Evolutionary conservation across 1,140 invertebrate species (phyloP), one percentile per base, ranked within the genome.

Genomic region (Aethina tumida): DNA sequence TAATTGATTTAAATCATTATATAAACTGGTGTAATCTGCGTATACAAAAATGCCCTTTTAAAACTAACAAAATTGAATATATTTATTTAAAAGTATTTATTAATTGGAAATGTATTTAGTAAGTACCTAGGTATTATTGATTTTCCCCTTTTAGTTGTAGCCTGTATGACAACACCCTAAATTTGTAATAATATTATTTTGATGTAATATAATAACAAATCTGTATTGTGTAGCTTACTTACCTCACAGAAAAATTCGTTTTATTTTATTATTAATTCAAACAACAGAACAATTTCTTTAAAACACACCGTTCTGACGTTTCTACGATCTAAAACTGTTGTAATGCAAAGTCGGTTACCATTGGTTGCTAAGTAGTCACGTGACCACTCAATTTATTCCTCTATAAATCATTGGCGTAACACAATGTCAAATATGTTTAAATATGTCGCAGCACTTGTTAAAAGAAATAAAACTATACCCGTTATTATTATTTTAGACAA

Each of bases 261-360:
- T 10, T 26, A 26, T 26, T 26, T 26, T 10, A 10, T 26, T 10
- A 26, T 10, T 10, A 26, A 4, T 10, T 10, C 24, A 26, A 26
- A 26, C 13, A 29, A 39, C 37, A 39, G 27, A 39, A 39, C 37
- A 39, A 26, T 5, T 26, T 4, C 24, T 26, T 10, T 26, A 10
- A 28, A 16, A 39, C 28, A 32, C 37, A 20, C 9, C 24, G 29
- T 39, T 32, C 7, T 41, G 39, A 41, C 39, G 39, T 41, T 35
- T 41, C 32, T 29, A 17, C 17, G n/a, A 22, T 20, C 20, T 15
- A 25, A 25, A 41, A 41, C 26, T 41, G 39, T 41, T 41, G 39
- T 41, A 41, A 41, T 41, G 39, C 39, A 36, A 34, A 41, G 35
- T 14, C 25, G 33, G 16, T 10, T 20, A 26, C 24, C 26, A 43